Percentiles rank a stretch among this genome's conserved stretches.
These are phyloP conservation scores for Habropoda laboriosa DNA, from an alignment of 1,140 invertebrate genomes.

Conservation along the genomic window DNA sequence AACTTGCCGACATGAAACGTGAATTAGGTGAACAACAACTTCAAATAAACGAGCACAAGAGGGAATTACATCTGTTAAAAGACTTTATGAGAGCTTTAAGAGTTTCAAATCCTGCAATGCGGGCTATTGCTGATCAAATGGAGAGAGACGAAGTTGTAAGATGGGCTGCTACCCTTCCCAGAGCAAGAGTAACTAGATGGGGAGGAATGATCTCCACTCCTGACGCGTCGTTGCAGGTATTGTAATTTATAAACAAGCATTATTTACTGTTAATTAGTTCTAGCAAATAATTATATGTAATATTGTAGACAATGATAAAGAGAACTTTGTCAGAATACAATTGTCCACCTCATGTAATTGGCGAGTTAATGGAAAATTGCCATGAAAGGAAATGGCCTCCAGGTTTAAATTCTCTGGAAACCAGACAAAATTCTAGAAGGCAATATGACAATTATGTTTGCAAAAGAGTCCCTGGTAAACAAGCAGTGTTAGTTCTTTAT, in stretches of 20 bases:
- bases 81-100: slow-evolving; percentile 96
- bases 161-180: slow-evolving; percentile 92
- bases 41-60: slow-evolving; percentile 93
- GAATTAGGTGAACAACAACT: slow-evolving; percentile 93
- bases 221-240: slow-evolving; percentile 82
- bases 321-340: slow-evolving; percentile 94
- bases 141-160: slow-evolving; percentile 95
- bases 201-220: slow-evolving; percentile 99
- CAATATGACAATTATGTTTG: slow-evolving; percentile 97
- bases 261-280: slow-evolving; percentile 18
- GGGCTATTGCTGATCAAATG: slow-evolving; percentile 94
- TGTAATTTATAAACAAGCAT: not conserved
- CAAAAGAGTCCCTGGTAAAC: slow-evolving; percentile 96
- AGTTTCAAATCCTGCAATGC: slow-evolving; percentile 93
- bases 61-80: slow-evolving; percentile 93
- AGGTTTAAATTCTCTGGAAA: slow-evolving; percentile 95
- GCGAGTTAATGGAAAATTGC: slow-evolving; percentile 98
- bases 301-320: slow-evolving; percentile 92
- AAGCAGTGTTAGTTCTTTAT: slow-evolving; percentile 96
- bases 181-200: slow-evolving; percentile 96
- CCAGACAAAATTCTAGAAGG: slow-evolving; percentile 94
- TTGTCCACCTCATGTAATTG: slow-evolving; percentile 95
- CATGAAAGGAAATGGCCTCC: slow-evolving; percentile 97
- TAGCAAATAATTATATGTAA: not conserved
- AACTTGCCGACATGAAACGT: slow-evolving; percentile 91